Evolutionary conservation across 2,113 vertebrate species (phyloP).

Genomic region (Callopanchax toddi): DNA sequence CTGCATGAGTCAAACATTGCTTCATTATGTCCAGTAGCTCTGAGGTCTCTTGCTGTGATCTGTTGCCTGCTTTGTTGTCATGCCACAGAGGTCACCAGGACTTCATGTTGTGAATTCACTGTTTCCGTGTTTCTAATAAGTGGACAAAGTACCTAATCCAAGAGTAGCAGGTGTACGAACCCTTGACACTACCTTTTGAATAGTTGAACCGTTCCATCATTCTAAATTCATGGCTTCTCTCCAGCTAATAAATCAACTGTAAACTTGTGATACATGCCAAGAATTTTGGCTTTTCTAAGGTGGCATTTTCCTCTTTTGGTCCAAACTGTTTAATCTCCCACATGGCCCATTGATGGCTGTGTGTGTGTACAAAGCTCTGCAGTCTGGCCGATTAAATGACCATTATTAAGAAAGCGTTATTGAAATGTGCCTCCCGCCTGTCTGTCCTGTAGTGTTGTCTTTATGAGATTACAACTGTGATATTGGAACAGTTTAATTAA

Average conservation of each 20-base stretch:
- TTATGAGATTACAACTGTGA: conserved; percentile 68
- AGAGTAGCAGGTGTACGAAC: conserved; percentile 12
- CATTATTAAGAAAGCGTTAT: conserved; percentile 68
- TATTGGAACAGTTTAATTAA: conserved; percentile 74
- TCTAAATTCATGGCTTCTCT: conserved; percentile 25
- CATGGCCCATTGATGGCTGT: conserved; percentile 38
- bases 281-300: conserved; percentile 55
- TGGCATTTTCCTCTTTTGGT: conserved; percentile 66
- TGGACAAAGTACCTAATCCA: conserved; percentile 32
- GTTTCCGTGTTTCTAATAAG: conserved; percentile 43
- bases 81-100: conserved; percentile 30
- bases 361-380: conserved; percentile 58
- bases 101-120: conserved; percentile 40
- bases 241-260: conserved; percentile 62
- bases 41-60: conserved; percentile 25
- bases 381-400: conserved; percentile 57
- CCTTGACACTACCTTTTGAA: conserved; percentile 36
- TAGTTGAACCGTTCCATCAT: conserved; percentile 18
- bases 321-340: conserved; percentile 60
- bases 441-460: conserved; percentile 70
- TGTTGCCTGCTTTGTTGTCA: conserved; percentile 38
- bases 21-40: conserved; percentile 27
- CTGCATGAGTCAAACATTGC: conserved; percentile 31
- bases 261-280: conserved; percentile 57
- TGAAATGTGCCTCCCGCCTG: conserved; percentile 66